These are phyloP conservation scores for Nymphalis polychloros DNA, from an alignment of 2,888 invertebrate genomes.

Conservation along the genomic window DNA sequence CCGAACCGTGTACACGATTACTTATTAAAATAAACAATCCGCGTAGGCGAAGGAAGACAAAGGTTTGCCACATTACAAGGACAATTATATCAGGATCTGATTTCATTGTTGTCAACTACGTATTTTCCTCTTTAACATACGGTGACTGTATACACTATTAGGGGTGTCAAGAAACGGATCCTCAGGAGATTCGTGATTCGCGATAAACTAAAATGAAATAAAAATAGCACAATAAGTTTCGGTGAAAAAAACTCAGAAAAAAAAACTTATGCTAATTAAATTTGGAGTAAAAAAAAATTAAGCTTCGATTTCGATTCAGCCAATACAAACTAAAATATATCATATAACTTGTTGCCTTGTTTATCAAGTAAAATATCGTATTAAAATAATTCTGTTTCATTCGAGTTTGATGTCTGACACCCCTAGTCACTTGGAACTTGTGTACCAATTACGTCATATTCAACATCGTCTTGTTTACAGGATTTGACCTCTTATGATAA, in stretches of 20 bases:
- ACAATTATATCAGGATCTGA: slow-evolving; percentile 22
- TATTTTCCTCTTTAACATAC: slow-evolving; percentile 21
- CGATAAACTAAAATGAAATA: too few species aligned
- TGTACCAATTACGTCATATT: background rate
- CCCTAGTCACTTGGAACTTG: background rate
- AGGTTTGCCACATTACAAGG: slow-evolving; percentile 15
- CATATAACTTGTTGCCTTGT: too few species aligned
- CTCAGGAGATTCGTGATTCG: too few species aligned
- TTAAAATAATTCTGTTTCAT: too few species aligned
- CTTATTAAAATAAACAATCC: background rate
- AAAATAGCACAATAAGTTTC: too few species aligned
- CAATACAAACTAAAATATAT: too few species aligned
- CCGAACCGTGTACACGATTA: background rate
- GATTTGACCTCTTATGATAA: slow-evolving; percentile 22
- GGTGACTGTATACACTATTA: background rate
- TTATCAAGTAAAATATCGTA: too few species aligned
- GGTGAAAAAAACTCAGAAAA: too few species aligned
- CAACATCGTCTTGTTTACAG: slow-evolving; percentile 20
- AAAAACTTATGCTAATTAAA: too few species aligned
- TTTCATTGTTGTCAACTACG: slow-evolving; percentile 23
- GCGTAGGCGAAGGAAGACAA: slow-evolving; percentile 13
- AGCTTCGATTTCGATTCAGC: too few species aligned
- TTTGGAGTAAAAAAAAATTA: too few species aligned
- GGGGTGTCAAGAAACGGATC: too few species aligned
- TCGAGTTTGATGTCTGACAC: background rate